phyloP scores from a whole-genome alignment of 2,797 vertebrate genomes.

The Catostomus latipinnis region DNA sequence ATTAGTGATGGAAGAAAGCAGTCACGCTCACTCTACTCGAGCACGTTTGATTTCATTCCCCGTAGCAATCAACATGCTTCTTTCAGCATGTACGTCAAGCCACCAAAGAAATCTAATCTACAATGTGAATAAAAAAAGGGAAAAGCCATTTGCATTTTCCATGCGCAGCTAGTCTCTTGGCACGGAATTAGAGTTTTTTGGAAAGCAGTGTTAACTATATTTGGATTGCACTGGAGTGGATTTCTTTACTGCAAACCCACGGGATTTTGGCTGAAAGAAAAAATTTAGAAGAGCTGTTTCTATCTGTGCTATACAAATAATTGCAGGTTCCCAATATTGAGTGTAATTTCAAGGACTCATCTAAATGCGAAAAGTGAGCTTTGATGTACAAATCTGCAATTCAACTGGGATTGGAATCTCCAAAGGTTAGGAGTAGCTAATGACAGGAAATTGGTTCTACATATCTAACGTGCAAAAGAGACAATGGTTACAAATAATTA shows the following conservation, averaged over 20 bases:
- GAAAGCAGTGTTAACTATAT: constrained; percentile 80
- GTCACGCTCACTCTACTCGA: constrained; percentile 52
- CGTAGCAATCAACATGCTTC: constrained; percentile 59
- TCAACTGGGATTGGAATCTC: constrained; percentile 84
- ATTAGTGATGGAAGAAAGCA: constrained; percentile 57
- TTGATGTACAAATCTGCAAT: constrained; percentile 88
- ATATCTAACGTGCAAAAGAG: constrained; percentile 81
- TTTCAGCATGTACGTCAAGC: constrained; percentile 70
- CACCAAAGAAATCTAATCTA: constrained; percentile 71
- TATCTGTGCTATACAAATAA: constrained; percentile 84
- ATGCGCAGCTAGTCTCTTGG: constrained; percentile 70
- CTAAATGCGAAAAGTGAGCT: constrained; percentile 79
- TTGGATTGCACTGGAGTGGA: constrained; percentile 84
- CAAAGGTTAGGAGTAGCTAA: constrained; percentile 86
- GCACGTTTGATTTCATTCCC: constrained; percentile 52
- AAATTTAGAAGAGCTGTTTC: constrained; percentile 78
- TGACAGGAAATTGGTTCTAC: constrained; percentile 83
- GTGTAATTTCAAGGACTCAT: constrained; percentile 80
- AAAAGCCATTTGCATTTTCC: constrained; percentile 65
- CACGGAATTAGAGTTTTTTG: constrained; percentile 73
- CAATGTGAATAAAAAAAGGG: constrained; percentile 54
- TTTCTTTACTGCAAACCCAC: constrained; percentile 83
- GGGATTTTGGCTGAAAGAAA: constrained; percentile 81
- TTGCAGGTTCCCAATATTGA: constrained; percentile 81
- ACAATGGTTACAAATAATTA: constrained; percentile 78